Conservation (phyloP, 1,140 invertebrate genomes). For the Lerema accius region DNA sequence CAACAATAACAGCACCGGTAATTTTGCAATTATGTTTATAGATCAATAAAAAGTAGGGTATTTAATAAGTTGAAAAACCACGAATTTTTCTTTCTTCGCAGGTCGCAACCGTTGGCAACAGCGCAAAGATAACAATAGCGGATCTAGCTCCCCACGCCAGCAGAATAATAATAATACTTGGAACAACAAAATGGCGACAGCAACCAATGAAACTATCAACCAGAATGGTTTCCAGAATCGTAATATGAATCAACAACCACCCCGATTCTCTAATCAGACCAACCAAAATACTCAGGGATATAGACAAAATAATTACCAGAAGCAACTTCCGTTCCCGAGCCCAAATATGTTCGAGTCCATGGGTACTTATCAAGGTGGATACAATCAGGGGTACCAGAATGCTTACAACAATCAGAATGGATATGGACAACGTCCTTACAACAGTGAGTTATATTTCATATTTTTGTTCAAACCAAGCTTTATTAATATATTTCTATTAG, state of each 20-base stretch:
- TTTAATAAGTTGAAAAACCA: constrained; percentile 1
- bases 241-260: constrained; percentile 65
- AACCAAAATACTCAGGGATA: constrained; percentile 69
- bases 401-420: constrained; percentile 76
- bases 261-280: constrained; percentile 65
- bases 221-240: constrained; percentile 67
- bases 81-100: constrained; percentile 38
- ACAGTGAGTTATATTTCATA: constrained; percentile 52
- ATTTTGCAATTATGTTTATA: no score
- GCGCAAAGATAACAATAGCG: constrained; percentile 78
- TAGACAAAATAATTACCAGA: constrained; percentile 74
- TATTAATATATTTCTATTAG: no score
- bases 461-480: no score
- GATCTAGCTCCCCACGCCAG: constrained; percentile 70
- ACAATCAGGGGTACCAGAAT: constrained; percentile 77
- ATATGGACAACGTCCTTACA: constrained; percentile 72
- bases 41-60: constrained; percentile 7
- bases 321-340: constrained; percentile 73
- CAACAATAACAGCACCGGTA: constrained; percentile 70
- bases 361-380: constrained; percentile 77
- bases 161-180: constrained; percentile 77
- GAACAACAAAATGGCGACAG: constrained; percentile 77
- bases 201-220: constrained; percentile 50
- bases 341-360: constrained; percentile 77
- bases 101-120: constrained; percentile 82